Evolutionary conservation across 2,888 invertebrate species (phyloP).

Genomic region (Drosophila lutescens): DNA sequence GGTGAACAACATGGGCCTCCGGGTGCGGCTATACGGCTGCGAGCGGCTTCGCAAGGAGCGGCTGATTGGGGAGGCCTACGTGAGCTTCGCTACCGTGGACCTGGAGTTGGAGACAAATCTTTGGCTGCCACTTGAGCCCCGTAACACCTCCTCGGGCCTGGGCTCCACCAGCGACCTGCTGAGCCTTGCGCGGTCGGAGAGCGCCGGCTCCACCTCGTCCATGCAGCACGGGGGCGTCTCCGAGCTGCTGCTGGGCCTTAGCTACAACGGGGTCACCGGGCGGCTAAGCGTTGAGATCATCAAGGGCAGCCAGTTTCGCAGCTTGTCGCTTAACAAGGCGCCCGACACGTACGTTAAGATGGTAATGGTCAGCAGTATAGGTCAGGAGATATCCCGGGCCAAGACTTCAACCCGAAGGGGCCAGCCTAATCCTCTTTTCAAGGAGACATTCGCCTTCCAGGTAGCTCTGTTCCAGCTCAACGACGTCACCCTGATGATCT

Average conservation of each 20-base stretch:
- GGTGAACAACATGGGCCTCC: constrained; percentile 95
- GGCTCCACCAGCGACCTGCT: constrained; percentile 87
- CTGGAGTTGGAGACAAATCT: constrained; percentile 95
- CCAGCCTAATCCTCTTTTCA: constrained; percentile 97
- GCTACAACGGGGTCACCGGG: constrained; percentile 97
- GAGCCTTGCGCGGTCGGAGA: constrained; percentile 95
- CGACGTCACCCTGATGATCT: constrained; percentile 97
- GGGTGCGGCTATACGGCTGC: constrained; percentile 95
- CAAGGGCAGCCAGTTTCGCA: constrained; percentile 89
- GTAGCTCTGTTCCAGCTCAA: constrained; percentile 97
- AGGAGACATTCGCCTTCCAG: constrained; percentile 98
- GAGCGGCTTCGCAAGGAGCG: constrained; percentile 96
- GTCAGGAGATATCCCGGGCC: constrained; percentile 96
- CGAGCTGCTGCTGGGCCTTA: constrained; percentile 93
- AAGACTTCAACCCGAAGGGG: constrained; percentile 96
- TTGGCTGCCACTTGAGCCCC: constrained; percentile 93
- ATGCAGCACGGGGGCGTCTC: constrained; percentile 95
- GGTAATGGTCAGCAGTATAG: constrained; percentile 95
- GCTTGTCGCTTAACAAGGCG: constrained; percentile 90
- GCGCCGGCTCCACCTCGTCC: constrained; percentile 96
- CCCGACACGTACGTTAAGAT: constrained; percentile 98
- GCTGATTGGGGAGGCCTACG: constrained; percentile 94
- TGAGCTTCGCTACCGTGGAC: constrained; percentile 95
- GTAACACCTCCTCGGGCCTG: constrained; percentile 86
- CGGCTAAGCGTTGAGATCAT: constrained; percentile 94